Percentiles rank a stretch among this genome's conserved stretches.
phyloP scores from a whole-genome alignment of 2,888 invertebrate species.

The Spodoptera exigua region DNA sequence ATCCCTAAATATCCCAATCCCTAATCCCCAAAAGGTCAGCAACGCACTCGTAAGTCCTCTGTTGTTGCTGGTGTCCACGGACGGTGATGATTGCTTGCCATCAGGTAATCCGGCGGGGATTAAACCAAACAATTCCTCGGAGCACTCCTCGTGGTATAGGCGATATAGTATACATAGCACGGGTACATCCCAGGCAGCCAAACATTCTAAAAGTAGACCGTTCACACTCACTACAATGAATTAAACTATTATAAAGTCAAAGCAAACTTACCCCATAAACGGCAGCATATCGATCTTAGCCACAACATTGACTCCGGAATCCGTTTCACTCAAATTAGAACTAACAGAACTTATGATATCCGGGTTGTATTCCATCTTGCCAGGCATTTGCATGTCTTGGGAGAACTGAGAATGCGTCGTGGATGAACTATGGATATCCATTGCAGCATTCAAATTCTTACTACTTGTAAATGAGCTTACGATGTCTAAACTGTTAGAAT shows the following conservation, averaged over 20 bases:
- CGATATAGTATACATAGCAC: too few species aligned
- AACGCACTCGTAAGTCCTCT: too few species aligned
- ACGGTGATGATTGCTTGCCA: too few species aligned
- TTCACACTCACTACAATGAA: too few species aligned
- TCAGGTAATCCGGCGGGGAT: too few species aligned
- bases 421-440: constrained; percentile 14
- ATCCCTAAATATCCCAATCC: too few species aligned
- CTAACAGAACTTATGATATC: constrained; percentile 49
- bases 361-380: constrained; percentile 59
- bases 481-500: constrained; percentile 15
- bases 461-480: constrained; percentile 69
- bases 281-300: constrained; percentile 77
- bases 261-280: constrained; percentile 79
- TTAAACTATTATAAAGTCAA: neutral
- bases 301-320: constrained; percentile 70
- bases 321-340: constrained; percentile 57
- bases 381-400: neutral
- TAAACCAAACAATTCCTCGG: too few species aligned
- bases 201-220: too few species aligned
- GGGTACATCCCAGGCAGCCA: too few species aligned
- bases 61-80: too few species aligned
- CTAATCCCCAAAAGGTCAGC: too few species aligned
- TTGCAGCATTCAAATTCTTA: constrained; percentile 57
- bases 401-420: neutral
- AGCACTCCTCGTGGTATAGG: too few species aligned